Base-by-base conservation (phyloP, 92 coral and sea anemone species). In the Scolanthus callimorphus region DNA sequence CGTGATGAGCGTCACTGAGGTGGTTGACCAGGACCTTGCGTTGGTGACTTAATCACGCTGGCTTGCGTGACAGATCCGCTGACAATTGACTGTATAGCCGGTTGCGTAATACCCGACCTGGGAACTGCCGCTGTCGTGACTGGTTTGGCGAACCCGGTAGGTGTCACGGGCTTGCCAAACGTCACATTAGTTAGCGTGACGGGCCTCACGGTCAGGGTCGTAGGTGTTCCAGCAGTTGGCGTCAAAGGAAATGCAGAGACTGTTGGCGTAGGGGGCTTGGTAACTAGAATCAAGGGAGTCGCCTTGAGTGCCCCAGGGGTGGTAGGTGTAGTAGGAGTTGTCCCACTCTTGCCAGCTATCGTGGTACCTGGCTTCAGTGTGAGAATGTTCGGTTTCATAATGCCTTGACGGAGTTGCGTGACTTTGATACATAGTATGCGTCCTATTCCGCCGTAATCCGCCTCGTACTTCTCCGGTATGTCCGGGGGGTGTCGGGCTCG, bases 401-500 rank as follows among this genome's bases (percentile, higher is more conserved):
- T 65, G 15, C 86, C 83, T 69, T 88, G 98, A 17, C 98, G 80
- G 46, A 92, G 65, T 60, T 92, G 98, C 20, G 76, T 62, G 29
- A 92, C 98, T 49, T 78, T 87, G 3, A 92, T 71, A 20, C 88
- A 92, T 27, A 92, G 53, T 1, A 77, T 58, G 19, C 77, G 86
- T 0, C 96, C 98, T 4, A 92, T 63, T 23, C 64, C 48, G 10
- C 98, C 98, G 66, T 77, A 92, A 11, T 92, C 98, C 12, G 59
- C 69, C 51, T 92, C 98, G 68, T 73, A 92, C 37, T 85, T 82
- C 62, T 92, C 98, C 1, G 71, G 78, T 13, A 68, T 47, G 63
- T 92, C 98, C 0, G 95, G 95, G n/a, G 96, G 85, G 27, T 78
- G 83, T 27, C 90, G 90, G 26, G 78, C 65, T 27, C 95, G 88